Conservation (phyloP, 2,888 invertebrate genomes). For the Thelaira solivaga region DNA sequence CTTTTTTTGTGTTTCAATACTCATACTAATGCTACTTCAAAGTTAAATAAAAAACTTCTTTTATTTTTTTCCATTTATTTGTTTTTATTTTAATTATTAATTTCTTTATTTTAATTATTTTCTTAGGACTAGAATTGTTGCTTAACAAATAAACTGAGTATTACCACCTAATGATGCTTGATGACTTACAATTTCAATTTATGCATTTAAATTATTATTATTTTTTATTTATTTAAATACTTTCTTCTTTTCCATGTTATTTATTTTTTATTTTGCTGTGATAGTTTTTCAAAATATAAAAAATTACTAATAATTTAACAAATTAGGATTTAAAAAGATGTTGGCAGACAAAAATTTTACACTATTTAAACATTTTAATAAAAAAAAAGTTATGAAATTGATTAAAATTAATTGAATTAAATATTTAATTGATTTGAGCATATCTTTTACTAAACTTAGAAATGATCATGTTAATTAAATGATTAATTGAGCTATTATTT, state of each 20-base stretch:
- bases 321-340: conserved; percentile 12
- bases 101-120: conserved; percentile 47
- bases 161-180: conserved; percentile 56
- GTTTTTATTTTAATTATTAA: conserved; percentile 3
- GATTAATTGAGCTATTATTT: no score
- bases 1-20: no score
- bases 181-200: conserved; percentile 50
- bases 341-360: no score
- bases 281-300: conserved; percentile 18
- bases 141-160: conserved; percentile 60
- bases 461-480: no score
- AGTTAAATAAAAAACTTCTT: no score
- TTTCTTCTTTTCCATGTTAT: no score
- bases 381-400: no score
- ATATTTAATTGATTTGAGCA: no score
- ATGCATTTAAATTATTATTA: not conserved
- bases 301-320: conserved; percentile 2
- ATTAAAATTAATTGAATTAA: no score
- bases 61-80: conserved; percentile 11
- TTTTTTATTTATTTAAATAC: not conserved
- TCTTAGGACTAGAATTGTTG: conserved; percentile 61
- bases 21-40: no score
- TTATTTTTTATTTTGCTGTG: not conserved
- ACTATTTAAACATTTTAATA: no score
- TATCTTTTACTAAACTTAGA: no score